Conservation (phyloP, 2,888 invertebrate genomes). For the Yponomeuta plumbellus region DNA sequence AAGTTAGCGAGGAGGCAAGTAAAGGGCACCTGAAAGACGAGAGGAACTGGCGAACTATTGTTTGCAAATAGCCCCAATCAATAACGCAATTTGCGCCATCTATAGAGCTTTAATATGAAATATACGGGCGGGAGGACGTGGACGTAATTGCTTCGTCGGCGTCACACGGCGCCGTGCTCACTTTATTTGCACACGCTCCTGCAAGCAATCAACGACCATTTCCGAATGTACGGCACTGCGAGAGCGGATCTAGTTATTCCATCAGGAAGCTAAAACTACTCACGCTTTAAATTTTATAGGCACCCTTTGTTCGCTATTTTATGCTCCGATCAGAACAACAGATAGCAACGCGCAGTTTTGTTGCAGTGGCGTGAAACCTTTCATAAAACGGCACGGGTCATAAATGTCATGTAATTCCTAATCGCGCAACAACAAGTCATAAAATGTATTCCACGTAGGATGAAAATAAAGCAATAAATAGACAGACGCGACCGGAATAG, state of each 20-base stretch:
- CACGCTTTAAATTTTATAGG: constrained; percentile 1
- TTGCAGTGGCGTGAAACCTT: constrained; percentile 17
- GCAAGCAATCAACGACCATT: constrained; percentile 61
- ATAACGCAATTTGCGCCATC: constrained; percentile 19
- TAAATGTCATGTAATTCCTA: background rate
- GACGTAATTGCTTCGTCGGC: background rate
- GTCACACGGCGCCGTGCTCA: constrained; percentile 24
- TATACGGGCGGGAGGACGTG: background rate
- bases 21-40: background rate
- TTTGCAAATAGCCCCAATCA: background rate
- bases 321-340: background rate
- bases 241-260: background rate
- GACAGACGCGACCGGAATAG: constrained; percentile 23
- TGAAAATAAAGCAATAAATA: constrained; percentile 25
- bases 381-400: background rate
- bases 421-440: background rate
- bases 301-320: background rate
- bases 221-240: constrained; percentile 40
- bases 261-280: background rate
- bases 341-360: background rate
- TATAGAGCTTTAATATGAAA: background rate
- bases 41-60: background rate
- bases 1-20: constrained; percentile 18
- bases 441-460: constrained; percentile 14
- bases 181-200: constrained; percentile 33